These are phyloP conservation scores for Sebastes glaucus DNA, from an alignment of 2,797 vertebrate genomes.

Conservation along the genomic window DNA sequence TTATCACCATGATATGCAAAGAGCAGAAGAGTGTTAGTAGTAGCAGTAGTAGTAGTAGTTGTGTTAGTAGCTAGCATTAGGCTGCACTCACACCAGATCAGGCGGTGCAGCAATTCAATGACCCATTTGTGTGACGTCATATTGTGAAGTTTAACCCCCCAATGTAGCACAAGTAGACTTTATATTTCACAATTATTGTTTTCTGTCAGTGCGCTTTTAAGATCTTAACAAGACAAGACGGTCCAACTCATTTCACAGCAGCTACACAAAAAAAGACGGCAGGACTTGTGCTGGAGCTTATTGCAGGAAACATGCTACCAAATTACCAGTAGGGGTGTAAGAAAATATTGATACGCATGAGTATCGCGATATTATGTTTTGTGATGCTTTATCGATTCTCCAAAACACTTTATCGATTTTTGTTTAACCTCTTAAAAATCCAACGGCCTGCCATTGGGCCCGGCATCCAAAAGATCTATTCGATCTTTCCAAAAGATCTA, in stretches of 20 bases:
- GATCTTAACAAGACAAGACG: too few species aligned
- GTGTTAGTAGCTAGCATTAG: neutral
- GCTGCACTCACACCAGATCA: neutral
- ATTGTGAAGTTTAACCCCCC: neutral
- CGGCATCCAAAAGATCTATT: too few species aligned
- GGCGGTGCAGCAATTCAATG: neutral
- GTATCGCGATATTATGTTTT: too few species aligned
- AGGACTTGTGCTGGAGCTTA: fast-evolving
- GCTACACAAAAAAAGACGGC: too few species aligned
- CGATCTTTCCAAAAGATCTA: too few species aligned
- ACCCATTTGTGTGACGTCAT: neutral
- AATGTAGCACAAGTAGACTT: neutral
- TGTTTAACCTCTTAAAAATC: too few species aligned
- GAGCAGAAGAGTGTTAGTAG: constrained; percentile 1
- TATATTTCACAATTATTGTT: neutral
- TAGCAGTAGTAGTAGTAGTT: too few species aligned
- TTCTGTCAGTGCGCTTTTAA: neutral
- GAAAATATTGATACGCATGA: too few species aligned
- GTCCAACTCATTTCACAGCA: too few species aligned
- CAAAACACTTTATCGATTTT: too few species aligned
- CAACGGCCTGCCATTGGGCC: too few species aligned
- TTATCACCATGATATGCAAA: neutral
- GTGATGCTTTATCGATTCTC: too few species aligned
- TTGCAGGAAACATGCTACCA: neutral
- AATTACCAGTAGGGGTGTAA: neutral